phyloP scores from a whole-genome alignment of 1,140 invertebrate genomes.

The Nautilus pompilius region DNA sequence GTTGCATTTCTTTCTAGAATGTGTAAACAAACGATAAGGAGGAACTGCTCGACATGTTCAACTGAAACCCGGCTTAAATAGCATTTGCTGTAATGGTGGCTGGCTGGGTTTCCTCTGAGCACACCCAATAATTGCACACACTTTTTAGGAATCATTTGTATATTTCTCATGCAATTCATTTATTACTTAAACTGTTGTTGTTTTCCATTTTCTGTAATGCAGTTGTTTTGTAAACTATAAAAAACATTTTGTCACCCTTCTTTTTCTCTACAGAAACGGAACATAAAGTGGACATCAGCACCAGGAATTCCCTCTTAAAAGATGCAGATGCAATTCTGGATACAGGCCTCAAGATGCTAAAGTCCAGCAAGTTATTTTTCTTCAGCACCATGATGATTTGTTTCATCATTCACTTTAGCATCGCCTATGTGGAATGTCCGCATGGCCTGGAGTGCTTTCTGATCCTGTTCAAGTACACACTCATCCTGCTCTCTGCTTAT shows the following conservation, averaged over 20 bases:
- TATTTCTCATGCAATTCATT: background rate
- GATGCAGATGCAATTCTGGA: conserved; percentile 17
- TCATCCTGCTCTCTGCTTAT: conserved; percentile 49
- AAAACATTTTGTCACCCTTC: background rate
- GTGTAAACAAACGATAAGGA: no score
- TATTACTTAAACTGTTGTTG: background rate
- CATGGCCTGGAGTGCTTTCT: conserved; percentile 18
- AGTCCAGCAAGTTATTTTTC: conserved; percentile 23
- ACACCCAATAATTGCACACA: background rate
- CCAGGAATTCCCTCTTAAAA: conserved; percentile 1
- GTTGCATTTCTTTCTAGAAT: no score
- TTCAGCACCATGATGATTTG: conserved; percentile 20
- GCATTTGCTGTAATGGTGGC: no score
- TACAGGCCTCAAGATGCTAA: conserved; percentile 22
- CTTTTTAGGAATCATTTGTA: background rate
- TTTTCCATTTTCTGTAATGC: background rate
- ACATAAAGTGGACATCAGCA: background rate
- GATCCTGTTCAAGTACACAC: conserved; percentile 33
- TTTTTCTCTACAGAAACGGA: background rate
- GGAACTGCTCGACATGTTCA: no score
- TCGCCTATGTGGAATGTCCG: conserved; percentile 19
- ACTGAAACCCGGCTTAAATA: no score
- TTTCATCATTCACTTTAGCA: conserved; percentile 15
- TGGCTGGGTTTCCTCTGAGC: no score
- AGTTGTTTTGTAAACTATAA: background rate